Evolutionary conservation across 2,113 vertebrate species (phyloP).

Genomic region (Scytalopus superciliaris): DNA sequence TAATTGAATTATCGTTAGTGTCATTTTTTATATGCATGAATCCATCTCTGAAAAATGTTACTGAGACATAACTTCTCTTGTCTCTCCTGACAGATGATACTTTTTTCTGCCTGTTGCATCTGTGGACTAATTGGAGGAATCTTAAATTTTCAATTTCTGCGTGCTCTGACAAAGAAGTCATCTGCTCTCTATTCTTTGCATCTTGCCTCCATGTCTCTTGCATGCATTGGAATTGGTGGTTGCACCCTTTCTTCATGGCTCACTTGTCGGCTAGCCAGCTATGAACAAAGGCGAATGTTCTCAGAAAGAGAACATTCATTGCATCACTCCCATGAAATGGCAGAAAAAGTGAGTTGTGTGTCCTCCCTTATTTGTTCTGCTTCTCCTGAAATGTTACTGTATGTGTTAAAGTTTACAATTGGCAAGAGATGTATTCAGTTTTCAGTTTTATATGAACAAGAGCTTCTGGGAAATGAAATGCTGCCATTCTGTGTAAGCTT

Average conservation of each 20-base stretch:
- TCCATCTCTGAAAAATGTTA: neutral
- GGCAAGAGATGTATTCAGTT: neutral
- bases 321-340: conserved; percentile 98
- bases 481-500: conserved; percentile 30
- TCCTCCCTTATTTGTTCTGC: conserved; percentile 8
- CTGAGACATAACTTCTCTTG: neutral
- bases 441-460: conserved; percentile 14
- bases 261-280: conserved; percentile 96
- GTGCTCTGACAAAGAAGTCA: conserved; percentile 88
- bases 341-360: conserved; percentile 86
- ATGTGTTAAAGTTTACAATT: neutral
- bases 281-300: conserved; percentile 98
- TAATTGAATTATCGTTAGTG: neutral
- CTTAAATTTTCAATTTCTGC: conserved; percentile 97
- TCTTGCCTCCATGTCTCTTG: conserved; percentile 92
- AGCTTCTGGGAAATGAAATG: conserved; percentile 24
- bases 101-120: conserved; percentile 98
- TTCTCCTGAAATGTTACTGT: neutral
- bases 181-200: conserved; percentile 86
- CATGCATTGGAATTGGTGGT: conserved; percentile 92
- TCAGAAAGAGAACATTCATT: conserved; percentile 96
- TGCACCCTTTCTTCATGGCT: conserved; percentile 97
- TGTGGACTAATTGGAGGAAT: conserved; percentile 97
- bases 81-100: conserved; percentile 89
- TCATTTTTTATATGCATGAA: neutral